Base-by-base conservation (phyloP, 2,888 invertebrate species). In the Periphyllus acericola region DNA sequence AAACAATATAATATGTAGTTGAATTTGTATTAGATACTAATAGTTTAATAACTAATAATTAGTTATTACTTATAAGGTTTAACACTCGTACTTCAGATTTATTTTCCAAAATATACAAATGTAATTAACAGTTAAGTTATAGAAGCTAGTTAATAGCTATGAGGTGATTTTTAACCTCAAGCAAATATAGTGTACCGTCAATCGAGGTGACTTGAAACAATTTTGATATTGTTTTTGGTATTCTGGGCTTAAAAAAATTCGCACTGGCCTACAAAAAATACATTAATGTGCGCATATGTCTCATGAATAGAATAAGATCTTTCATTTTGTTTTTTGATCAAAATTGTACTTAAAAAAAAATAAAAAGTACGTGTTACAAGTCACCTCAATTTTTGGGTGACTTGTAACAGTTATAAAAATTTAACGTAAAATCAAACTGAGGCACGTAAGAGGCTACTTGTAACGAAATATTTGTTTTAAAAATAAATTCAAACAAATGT, bases 341-440 rank as follows among this genome's bases (percentile, higher is more conserved):
- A 75, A 75, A 75, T 3, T 72, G 40, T 17, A 25, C 40, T 68
- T 29, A 29, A 29, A 40, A 25, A 40, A 75, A 75, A 75, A 75
- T 72, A 75, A 75, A 75, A 75, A 36, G n/a, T 40, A 75, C 8
- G 25, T 75, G 40, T 75, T 75, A 40, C 40, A 75, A 75, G 74
- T 75, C 74, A n/a, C 40, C 74, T 75, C 36, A 72, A 72, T 72
- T 72, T 72, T 72, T 72, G 72, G 34, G 36, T 72, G 72, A 72
- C 72, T 72, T 72, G 34, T 71, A 72, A 72, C 72, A 72, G 36
- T 34, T 72, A 36, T 72, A 34, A 72, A 72, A 72, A 72, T 72
- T 72, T 21, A 72, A 72, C 19, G 17, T 72, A 1, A 36, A 72
- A 36, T 72, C 36, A 36, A 36, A 36, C 36, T 36, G 36, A 36